Conservation (phyloP, 2,113 vertebrate species). For the Gavia stellata region DNA sequence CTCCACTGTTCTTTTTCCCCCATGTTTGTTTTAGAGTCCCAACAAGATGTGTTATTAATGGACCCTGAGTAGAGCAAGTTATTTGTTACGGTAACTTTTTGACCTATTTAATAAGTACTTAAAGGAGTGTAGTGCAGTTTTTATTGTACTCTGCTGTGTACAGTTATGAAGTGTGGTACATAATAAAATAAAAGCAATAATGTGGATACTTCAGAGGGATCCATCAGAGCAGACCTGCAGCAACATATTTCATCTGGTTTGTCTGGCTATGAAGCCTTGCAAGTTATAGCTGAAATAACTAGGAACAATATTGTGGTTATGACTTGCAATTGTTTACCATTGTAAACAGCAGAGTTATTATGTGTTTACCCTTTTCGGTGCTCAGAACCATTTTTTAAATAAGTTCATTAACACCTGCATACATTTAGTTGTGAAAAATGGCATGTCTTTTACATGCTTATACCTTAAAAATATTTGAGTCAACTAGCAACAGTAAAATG, state of each 20-base stretch:
- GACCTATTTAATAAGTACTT: conserved; percentile 78
- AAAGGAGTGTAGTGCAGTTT: conserved; percentile 61
- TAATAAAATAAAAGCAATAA: conserved; percentile 96
- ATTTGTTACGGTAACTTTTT: conserved; percentile 78
- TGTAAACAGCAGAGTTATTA: conserved; percentile 58
- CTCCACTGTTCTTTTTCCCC: background rate
- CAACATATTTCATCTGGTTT: conserved; percentile 79
- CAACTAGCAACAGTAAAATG: background rate
- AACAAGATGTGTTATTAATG: conserved; percentile 76
- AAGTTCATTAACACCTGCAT: conserved; percentile 61
- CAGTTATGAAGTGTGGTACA: conserved; percentile 83
- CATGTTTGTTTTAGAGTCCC: conserved; percentile 57
- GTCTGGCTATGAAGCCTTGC: conserved; percentile 72
- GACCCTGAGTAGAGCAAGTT: conserved; percentile 56
- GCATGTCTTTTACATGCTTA: conserved; percentile 13
- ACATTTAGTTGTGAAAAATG: conserved; percentile 42
- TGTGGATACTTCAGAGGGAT: conserved; percentile 87
- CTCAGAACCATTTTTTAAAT: conserved; percentile 49
- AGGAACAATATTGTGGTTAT: conserved; percentile 86
- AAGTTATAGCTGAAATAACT: conserved; percentile 91
- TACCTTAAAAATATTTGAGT: conserved; percentile 36
- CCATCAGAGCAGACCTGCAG: conserved; percentile 79
- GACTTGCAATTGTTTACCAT: conserved; percentile 83
- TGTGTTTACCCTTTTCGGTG: conserved; percentile 56
- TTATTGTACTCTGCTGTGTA: conserved; percentile 73